A percentile compares a stretch with the other conserved stretches of the same genome.
phyloP scores from a whole-genome alignment of 1,140 invertebrate genomes.

The Drosophila burlai region DNA sequence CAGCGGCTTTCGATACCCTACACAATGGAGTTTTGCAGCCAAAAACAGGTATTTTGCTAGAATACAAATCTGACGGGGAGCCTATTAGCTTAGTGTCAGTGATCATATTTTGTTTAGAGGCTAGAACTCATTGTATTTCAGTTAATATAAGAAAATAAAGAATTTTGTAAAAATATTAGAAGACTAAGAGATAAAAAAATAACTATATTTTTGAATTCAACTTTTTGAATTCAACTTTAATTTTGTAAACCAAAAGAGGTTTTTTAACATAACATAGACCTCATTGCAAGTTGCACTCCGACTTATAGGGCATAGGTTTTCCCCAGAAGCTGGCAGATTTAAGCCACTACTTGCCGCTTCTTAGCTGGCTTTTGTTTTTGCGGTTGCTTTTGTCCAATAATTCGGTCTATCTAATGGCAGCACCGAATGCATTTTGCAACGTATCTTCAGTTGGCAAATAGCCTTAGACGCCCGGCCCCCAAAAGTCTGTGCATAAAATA shows the following conservation, averaged over 20 bases:
- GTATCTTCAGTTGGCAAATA: conserved; percentile 77
- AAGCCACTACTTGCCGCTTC: conserved; percentile 26
- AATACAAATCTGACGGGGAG: background rate
- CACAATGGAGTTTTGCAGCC: background rate
- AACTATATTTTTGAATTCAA: background rate
- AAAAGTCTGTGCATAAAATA: conserved; percentile 79
- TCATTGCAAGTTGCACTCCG: background rate
- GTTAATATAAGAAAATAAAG: background rate
- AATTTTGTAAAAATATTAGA: background rate
- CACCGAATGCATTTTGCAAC: conserved; percentile 77
- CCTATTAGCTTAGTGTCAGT: background rate
- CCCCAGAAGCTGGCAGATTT: background rate
- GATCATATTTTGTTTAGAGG: background rate
- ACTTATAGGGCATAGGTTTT: conserved; percentile 32
- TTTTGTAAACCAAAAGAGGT: background rate
- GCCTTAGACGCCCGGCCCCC: conserved; percentile 71
- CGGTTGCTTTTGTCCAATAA: conserved; percentile 74
- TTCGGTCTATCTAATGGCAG: conserved; percentile 79
- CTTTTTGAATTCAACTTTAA: background rate
- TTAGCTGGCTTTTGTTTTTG: conserved; percentile 71
- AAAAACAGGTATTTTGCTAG: background rate
- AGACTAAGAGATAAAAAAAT: no score
- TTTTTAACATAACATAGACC: background rate
- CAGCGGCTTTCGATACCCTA: conserved; percentile 54
- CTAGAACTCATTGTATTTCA: background rate